phyloP scores from a whole-genome alignment of 2,797 vertebrate genomes.

The Cottoperca gobio region DNA sequence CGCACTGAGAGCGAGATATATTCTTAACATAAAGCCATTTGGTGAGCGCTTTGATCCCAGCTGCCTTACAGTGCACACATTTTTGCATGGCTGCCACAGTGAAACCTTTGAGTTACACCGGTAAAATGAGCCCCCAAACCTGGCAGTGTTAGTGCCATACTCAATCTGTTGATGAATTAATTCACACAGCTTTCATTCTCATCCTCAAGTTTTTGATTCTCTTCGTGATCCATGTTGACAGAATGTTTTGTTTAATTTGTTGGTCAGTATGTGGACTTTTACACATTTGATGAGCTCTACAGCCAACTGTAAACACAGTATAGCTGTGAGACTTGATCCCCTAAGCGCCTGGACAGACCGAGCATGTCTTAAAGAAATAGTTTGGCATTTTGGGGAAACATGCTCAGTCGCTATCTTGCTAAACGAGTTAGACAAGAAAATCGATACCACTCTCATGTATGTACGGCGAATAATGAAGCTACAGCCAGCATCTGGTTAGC shows the following conservation, averaged over 20 bases:
- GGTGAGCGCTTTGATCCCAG: constrained; percentile 54
- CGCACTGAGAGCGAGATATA: constrained; percentile 26
- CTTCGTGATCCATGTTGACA: neutral
- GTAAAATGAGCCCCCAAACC: neutral
- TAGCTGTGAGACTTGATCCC: neutral
- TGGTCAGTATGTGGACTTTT: neutral
- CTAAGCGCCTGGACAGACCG: neutral
- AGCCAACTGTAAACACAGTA: neutral
- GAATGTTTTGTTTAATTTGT: neutral
- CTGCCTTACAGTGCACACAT: constrained; percentile 32
- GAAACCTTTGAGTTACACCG: constrained; percentile 32
- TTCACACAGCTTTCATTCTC: constrained; percentile 17
- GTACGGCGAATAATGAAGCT: neutral
- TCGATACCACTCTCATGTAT: neutral
- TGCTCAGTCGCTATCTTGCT: neutral
- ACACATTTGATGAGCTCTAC: neutral
- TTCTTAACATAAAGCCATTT: constrained; percentile 58
- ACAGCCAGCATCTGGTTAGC: neutral
- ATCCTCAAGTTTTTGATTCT: constrained; percentile 23
- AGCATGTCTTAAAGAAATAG: constrained; percentile 1
- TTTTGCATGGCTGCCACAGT: constrained; percentile 19
- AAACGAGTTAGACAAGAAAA: neutral
- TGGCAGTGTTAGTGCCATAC: constrained; percentile 10
- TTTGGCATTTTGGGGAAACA: neutral
- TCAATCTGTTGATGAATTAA: constrained; percentile 33